Conservation (phyloP, 2,113 vertebrate genomes). For the Peucedramus taeniatus region DNA sequence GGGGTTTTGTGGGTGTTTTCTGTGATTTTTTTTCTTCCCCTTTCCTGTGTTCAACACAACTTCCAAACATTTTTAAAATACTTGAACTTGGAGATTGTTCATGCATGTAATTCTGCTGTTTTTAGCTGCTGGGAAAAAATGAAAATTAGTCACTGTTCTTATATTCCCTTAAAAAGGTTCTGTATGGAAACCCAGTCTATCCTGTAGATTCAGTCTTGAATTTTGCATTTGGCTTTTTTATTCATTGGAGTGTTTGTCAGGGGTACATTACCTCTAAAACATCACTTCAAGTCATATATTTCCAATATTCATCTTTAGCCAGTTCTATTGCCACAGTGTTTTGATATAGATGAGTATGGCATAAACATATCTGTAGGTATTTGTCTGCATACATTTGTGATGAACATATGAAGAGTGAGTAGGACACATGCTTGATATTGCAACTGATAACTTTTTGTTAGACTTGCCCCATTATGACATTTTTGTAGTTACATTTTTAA, state of each 20-base stretch:
- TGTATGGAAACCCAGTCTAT: not conserved
- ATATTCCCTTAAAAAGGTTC: not conserved
- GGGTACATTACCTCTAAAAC: not conserved
- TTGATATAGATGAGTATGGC: not conserved
- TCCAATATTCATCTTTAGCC: not conserved
- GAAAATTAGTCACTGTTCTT: not conserved
- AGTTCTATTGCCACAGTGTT: not conserved
- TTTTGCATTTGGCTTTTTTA: not conserved
- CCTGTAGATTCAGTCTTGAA: not conserved
- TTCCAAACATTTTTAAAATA: not conserved
- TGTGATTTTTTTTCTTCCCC: not conserved
- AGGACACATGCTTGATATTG: not conserved
- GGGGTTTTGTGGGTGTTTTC: not conserved
- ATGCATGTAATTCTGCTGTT: not conserved
- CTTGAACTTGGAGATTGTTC: not conserved
- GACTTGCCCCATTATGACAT: not conserved
- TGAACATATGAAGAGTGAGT: not conserved
- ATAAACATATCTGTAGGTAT: not conserved
- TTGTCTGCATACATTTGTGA: not conserved
- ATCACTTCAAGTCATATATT: not conserved
- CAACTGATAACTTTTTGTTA: not conserved
- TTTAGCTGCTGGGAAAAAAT: not conserved
- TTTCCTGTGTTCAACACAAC: not conserved
- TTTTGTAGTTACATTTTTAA: not conserved
- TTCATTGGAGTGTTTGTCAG: accelerated